Conservation (phyloP, 2,888 invertebrate species). For the Caenorhabditis sinica region DNA sequence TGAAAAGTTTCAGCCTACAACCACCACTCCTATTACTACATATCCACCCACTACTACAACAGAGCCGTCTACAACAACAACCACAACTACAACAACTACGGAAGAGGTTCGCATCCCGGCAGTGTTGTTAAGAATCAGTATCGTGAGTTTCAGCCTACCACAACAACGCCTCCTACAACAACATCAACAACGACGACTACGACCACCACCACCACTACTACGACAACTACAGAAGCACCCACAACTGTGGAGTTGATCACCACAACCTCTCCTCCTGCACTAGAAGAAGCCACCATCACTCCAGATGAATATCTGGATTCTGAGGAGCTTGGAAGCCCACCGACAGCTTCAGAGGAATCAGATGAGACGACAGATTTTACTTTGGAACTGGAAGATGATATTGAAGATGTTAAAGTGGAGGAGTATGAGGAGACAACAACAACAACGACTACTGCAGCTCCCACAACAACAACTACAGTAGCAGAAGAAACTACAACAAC, state of each 20-base stretch:
- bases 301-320: constrained; percentile 38
- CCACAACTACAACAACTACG: constrained; percentile 11
- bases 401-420: constrained; percentile 55
- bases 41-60: too few species aligned
- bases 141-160: constrained; percentile 27
- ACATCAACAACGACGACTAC: constrained; percentile 23
- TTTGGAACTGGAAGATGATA: constrained; percentile 44
- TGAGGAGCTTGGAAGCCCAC: background rate
- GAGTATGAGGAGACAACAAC: constrained; percentile 51
- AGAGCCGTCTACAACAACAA: too few species aligned
- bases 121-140: background rate
- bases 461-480: background rate
- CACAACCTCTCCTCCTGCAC: background rate
- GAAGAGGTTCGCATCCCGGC: constrained; percentile 5
- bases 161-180: constrained; percentile 16
- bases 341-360: constrained; percentile 19
- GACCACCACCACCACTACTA: constrained; percentile 9
- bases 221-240: constrained; percentile 16
- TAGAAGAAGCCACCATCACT: background rate
- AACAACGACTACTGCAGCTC: background rate
- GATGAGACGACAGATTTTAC: constrained; percentile 24
- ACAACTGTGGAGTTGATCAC: background rate
- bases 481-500: background rate
- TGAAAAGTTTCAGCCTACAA: too few species aligned
- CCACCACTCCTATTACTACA: too few species aligned